Percentiles rank a stretch among this genome's conserved stretches.
These are phyloP conservation scores for Iselma pallidipennis DNA, from an alignment of 2,888 invertebrate species.

Conservation along the genomic window DNA sequence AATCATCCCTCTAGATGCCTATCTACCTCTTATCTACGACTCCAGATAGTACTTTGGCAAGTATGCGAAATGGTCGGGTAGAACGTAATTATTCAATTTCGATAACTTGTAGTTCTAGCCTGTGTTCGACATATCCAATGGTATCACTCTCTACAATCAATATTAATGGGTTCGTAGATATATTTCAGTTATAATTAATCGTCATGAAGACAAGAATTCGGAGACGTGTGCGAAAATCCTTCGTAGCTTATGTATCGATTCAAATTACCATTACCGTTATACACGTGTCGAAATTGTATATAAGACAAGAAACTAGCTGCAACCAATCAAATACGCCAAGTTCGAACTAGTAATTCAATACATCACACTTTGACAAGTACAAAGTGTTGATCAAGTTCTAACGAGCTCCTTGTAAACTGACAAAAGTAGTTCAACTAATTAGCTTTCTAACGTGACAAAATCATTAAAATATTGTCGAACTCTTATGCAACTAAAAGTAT, in stretches of 20 bases:
- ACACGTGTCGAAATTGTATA: neutral
- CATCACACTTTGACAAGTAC: neutral
- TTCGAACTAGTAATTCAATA: slow-evolving; percentile 1
- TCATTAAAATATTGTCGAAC: neutral
- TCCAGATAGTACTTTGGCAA: too few species aligned
- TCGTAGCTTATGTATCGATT: neutral
- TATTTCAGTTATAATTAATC: neutral
- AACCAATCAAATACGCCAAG: neutral
- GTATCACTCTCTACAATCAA: neutral
- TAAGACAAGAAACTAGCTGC: neutral
- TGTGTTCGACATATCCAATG: neutral
- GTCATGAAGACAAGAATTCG: neutral
- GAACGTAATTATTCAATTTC: neutral
- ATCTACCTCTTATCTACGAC: neutral
- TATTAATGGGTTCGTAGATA: neutral
- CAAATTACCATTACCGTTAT: neutral
- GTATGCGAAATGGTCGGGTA: too few species aligned
- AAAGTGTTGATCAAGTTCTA: slow-evolving; percentile 2
- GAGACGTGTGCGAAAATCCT: neutral
- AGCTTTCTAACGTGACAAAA: neutral
- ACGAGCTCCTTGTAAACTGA: neutral
- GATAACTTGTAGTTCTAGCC: neutral
- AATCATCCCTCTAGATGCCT: too few species aligned
- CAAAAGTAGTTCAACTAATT: neutral
- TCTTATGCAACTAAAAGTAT: too few species aligned